Conservation (phyloP, 2,113 vertebrate genomes). For the Anseranas semipalmata region DNA sequence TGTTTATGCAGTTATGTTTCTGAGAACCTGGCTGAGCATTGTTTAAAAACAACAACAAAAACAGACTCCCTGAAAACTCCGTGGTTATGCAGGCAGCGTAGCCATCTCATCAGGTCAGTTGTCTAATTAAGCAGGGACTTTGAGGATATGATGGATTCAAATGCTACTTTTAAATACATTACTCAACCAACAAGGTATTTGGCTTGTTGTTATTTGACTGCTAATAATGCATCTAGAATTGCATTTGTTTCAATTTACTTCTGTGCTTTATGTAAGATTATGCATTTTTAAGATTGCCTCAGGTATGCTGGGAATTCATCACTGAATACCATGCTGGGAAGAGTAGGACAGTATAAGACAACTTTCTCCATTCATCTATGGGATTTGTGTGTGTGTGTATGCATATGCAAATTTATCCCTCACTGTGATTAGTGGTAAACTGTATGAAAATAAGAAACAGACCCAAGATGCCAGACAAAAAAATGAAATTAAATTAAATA, state of each 20-base stretch:
- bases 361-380: fast-evolving
- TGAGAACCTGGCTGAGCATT: background rate
- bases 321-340: background rate
- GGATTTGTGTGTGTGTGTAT: background rate
- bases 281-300: background rate
- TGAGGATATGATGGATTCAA: background rate
- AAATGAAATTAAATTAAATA: background rate
- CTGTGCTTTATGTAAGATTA: background rate
- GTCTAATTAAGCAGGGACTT: conserved; percentile 23
- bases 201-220: background rate
- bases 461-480: background rate
- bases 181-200: background rate
- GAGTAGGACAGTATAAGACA: fast-evolving
- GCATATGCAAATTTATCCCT: fast-evolving
- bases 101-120: background rate
- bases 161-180: background rate
- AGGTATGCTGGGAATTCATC: background rate
- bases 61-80: fast-evolving
- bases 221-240: background rate
- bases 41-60: background rate
- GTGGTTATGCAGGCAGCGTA: background rate
- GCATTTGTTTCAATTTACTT: background rate
- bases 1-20: background rate
- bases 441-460: background rate
- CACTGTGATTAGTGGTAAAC: background rate